phyloP scores from a whole-genome alignment of 35 echinoderm and acorn worm species.

The Heliocidaris tuberculata region DNA sequence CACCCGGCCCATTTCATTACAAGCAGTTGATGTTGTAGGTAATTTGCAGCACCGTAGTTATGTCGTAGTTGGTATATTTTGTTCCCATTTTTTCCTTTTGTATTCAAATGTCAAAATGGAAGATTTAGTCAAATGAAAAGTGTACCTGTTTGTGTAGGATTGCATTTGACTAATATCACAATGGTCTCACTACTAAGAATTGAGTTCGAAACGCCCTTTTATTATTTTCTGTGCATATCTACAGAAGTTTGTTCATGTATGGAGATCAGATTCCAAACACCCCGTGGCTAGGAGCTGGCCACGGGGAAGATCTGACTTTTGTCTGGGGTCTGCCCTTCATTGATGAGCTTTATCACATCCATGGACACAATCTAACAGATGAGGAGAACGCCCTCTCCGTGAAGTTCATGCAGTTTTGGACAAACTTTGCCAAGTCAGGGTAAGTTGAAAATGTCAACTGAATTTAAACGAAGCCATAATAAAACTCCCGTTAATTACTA shows the following conservation, averaged over 20 bases:
- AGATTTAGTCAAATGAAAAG: too few relatives aligned
- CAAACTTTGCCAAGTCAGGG: conserved; percentile 96
- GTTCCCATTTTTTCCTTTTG: conserved; percentile 45
- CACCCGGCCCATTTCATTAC: too few relatives aligned
- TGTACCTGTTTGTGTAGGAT: too few relatives aligned
- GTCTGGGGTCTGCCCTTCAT: conserved; percentile 62
- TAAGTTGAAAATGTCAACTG: conserved; percentile 39
- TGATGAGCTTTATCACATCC: conserved; percentile 40
- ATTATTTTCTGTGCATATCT: background rate
- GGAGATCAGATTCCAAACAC: conserved; percentile 20
- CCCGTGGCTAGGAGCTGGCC: conserved; percentile 70
- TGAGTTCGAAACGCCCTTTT: background rate
- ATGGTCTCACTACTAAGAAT: conserved; percentile 24
- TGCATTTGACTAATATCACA: background rate
- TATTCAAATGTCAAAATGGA: background rate
- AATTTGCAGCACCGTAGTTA: conserved; percentile 6
- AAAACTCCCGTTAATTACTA: too few relatives aligned
- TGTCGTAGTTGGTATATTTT: conserved; percentile 18
- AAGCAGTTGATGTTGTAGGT: too few relatives aligned
- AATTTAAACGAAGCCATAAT: background rate
- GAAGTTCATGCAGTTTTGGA: conserved; percentile 76
- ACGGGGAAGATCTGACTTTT: conserved; percentile 77
- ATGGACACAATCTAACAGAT: conserved; percentile 30
- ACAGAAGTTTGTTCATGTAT: conserved; percentile 49
- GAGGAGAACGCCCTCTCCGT: conserved; percentile 68